phyloP scores from a whole-genome alignment of 1,140 invertebrate species.

The Paramacrobiotus metropolitanus region DNA sequence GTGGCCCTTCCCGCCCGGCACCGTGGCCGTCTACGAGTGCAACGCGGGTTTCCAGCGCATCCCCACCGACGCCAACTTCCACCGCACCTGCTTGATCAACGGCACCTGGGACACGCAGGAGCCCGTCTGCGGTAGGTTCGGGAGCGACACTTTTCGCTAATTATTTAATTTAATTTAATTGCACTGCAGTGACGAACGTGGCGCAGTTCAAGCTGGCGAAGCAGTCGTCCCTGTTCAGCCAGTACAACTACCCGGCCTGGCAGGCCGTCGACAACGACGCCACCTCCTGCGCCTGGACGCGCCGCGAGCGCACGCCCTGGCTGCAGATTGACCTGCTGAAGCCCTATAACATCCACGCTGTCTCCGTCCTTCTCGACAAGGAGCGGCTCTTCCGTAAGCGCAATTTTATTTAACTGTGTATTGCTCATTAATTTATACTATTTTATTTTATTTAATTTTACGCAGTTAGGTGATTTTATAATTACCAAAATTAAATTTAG shows the following conservation, averaged over 20 bases:
- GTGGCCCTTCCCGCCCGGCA: background rate
- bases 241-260: constrained; percentile 1
- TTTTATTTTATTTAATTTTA: background rate
- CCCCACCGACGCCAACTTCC: background rate
- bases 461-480: background rate
- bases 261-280: background rate
- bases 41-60: background rate
- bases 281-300: background rate
- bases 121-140: background rate
- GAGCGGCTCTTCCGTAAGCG: constrained; percentile 1
- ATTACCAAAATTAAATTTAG: background rate
- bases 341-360: background rate
- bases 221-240: background rate
- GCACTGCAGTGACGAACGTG: background rate
- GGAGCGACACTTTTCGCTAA: background rate
- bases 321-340: constrained; percentile 2
- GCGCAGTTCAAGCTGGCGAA: background rate
- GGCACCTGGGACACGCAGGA: background rate
- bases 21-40: constrained; percentile 4
- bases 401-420: too few species aligned
- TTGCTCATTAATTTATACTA: too few species aligned
- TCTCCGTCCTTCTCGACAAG: background rate
- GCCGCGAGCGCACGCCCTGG: background rate
- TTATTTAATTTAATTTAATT: background rate
- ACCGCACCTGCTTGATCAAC: constrained; percentile 3